Evolutionary conservation across 2,797 vertebrate genomes (phyloP).

Genomic region (Pseudotriccus pelzelni): DNA sequence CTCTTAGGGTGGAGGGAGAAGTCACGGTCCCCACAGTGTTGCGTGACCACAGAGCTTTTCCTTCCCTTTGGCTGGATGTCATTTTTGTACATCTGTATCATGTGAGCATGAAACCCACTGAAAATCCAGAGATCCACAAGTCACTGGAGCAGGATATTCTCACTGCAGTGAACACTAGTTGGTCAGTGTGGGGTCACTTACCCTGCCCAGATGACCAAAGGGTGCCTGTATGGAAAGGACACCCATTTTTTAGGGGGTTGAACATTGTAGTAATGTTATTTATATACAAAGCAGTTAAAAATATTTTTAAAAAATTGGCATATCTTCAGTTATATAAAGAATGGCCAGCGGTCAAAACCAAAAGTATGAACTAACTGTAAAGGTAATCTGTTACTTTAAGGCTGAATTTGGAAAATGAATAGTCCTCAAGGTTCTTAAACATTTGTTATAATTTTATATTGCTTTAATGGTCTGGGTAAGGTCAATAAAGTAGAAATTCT

Average conservation of each 20-base stretch:
- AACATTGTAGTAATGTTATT: not conserved
- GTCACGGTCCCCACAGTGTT: not conserved
- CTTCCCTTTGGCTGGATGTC: not conserved
- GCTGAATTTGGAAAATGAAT: not conserved
- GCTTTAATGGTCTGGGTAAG: not conserved
- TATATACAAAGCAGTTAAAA: not conserved
- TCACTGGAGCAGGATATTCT: not conserved
- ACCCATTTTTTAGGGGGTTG: not conserved
- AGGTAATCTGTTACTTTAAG: not conserved
- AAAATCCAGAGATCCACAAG: not conserved
- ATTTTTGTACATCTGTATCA: not conserved
- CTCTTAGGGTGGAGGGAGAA: not conserved
- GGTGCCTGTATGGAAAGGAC: not conserved
- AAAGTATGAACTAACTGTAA: not conserved
- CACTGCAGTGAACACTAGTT: not conserved
- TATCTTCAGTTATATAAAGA: not conserved
- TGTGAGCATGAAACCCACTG: not conserved
- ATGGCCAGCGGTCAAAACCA: not conserved
- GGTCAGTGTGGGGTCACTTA: not conserved
- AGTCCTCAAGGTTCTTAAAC: not conserved
- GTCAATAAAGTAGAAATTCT: conserved; percentile 4
- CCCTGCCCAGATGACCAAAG: not conserved
- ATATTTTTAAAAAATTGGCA: not conserved
- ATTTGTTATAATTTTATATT: not conserved
- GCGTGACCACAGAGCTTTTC: not conserved